phyloP scores from a whole-genome alignment of 2,113 vertebrate species.

The Hippocampus barbouri region DNA sequence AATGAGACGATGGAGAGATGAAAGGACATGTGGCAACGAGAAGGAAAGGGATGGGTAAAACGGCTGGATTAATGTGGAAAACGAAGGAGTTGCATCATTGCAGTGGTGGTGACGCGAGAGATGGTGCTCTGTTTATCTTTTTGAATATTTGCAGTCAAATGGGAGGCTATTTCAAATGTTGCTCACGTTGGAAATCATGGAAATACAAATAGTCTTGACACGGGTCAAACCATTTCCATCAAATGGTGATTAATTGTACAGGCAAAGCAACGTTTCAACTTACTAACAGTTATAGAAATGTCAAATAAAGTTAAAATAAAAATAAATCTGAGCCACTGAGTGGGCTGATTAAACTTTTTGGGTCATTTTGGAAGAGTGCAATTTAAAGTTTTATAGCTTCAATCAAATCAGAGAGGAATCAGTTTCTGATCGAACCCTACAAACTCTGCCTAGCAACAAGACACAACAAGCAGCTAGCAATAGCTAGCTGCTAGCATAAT shows the following conservation, averaged over 20 bases:
- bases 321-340: too few relatives aligned
- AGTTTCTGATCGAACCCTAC: background rate
- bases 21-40: slow-evolving; percentile 25
- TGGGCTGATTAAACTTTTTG: too few relatives aligned
- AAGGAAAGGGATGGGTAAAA: background rate
- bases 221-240: background rate
- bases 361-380: too few relatives aligned
- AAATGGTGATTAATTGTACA: background rate
- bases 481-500: too few relatives aligned
- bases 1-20: slow-evolving; percentile 28
- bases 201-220: background rate
- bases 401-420: background rate
- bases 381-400: too few relatives aligned
- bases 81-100: slow-evolving; percentile 8
- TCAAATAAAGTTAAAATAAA: background rate
- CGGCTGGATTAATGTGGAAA: slow-evolving; percentile 6
- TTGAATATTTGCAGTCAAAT: background rate
- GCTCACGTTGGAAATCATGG: background rate
- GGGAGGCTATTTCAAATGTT: background rate
- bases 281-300: background rate
- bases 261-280: background rate
- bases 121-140: background rate
- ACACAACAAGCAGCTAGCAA: too few relatives aligned
- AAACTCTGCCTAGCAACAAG: background rate
- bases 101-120: background rate